phyloP scores from a whole-genome alignment of 2,113 vertebrate species.

The Alces alces region DNA sequence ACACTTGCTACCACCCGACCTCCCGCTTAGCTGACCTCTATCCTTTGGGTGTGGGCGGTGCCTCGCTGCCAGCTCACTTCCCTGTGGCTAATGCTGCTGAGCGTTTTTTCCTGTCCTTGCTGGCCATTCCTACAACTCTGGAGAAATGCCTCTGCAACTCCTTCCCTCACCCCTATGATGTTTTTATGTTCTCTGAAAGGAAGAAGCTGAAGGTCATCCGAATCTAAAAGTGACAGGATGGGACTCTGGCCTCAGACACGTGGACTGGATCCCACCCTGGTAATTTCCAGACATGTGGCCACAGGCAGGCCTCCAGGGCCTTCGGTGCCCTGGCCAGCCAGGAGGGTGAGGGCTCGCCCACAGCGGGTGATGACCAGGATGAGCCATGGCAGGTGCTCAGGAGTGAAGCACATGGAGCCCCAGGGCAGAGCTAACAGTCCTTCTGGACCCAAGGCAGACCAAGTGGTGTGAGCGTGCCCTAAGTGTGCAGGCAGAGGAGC shows the following conservation, averaged over 20 bases:
- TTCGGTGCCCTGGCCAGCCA: accelerated
- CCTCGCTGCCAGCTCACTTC: background rate
- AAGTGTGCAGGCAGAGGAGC: accelerated
- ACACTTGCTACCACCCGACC: background rate
- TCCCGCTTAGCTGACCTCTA: background rate
- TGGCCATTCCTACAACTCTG: background rate
- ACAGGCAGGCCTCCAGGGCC: background rate
- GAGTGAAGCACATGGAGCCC: background rate
- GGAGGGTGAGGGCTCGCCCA: background rate
- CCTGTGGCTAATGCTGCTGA: background rate
- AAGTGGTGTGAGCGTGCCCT: background rate
- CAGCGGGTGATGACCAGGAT: background rate
- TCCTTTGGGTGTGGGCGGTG: background rate
- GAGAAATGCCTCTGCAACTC: background rate
- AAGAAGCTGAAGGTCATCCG: background rate
- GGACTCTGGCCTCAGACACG: background rate
- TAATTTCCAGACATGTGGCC: background rate
- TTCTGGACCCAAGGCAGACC: background rate
- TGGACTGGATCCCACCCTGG: background rate
- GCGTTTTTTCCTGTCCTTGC: background rate
- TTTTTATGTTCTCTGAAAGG: background rate
- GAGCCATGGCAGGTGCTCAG: background rate
- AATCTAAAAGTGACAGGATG: background rate
- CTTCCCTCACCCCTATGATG: background rate
- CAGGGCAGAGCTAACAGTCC: background rate